A percentile compares a stretch with the other conserved stretches of the same genome.
These are phyloP conservation scores for Kryphioiulus occultus DNA, from an alignment of 2,888 invertebrate species.

Conservation along the genomic window DNA sequence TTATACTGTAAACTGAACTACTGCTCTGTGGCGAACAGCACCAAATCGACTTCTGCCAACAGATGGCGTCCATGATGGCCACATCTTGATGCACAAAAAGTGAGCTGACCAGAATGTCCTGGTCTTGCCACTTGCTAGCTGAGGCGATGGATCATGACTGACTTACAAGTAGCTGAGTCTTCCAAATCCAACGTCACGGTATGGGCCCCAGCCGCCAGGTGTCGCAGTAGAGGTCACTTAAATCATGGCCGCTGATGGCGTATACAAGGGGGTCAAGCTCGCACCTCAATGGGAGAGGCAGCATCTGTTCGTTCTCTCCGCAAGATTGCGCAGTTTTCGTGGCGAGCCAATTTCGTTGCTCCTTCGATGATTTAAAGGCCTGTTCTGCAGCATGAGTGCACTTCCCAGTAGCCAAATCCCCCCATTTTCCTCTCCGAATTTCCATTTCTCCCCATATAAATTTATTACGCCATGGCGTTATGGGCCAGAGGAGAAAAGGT, in stretches of 20 bases:
- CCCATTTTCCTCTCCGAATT: slow-evolving; percentile 15
- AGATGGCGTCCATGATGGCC: too few species aligned
- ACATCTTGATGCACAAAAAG: too few species aligned
- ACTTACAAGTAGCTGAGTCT: too few species aligned
- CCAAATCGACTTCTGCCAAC: too few species aligned
- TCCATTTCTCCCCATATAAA: slow-evolving; percentile 35
- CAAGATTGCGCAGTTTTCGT: not conserved
- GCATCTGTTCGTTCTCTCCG: not conserved
- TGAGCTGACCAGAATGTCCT: too few species aligned
- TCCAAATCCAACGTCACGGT: too few species aligned
- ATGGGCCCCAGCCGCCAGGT: not conserved
- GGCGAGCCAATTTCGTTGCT: slow-evolving; percentile 13
- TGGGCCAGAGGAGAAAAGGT: slow-evolving; percentile 35
- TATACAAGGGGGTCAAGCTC: not conserved
- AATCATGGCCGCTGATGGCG: too few species aligned
- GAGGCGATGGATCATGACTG: too few species aligned
- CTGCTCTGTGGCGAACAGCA: too few species aligned
- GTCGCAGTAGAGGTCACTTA: not conserved
- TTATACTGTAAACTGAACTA: too few species aligned
- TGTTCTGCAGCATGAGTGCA: slow-evolving; percentile 35
- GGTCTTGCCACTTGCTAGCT: too few species aligned
- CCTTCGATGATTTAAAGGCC: slow-evolving; percentile 1
- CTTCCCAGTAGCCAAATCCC: not conserved
- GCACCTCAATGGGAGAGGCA: not conserved
- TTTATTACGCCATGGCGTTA: slow-evolving; percentile 25